Evolutionary conservation across 2,113 vertebrate species (phyloP).

Genomic region (Oncorhynchus mykiss): DNA sequence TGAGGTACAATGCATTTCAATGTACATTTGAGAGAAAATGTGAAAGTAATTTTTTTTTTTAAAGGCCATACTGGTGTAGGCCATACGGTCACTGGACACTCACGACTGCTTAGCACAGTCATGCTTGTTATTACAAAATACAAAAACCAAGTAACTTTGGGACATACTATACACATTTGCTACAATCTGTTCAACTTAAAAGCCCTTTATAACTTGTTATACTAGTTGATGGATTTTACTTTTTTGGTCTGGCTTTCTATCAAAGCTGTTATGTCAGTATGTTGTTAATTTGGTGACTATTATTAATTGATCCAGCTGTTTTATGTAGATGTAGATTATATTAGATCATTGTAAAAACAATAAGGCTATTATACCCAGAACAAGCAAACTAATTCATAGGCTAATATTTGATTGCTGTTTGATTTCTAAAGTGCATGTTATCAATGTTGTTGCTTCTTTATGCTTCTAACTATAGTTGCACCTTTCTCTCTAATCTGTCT

Average conservation of each 20-base stretch:
- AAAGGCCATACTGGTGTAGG: slow-evolving; percentile 30
- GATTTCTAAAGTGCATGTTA: not conserved
- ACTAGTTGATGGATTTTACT: slow-evolving; percentile 19
- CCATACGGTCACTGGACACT: slow-evolving; percentile 80
- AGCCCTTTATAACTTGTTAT: not conserved
- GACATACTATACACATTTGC: not conserved
- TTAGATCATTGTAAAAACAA: not conserved
- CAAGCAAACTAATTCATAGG: not conserved
- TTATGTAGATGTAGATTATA: slow-evolving; percentile 35
- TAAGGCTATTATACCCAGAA: not conserved
- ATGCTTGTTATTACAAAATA: slow-evolving; percentile 2
- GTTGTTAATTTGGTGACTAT: slow-evolving; percentile 49
- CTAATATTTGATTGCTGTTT: slow-evolving; percentile 11
- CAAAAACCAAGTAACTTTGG: not conserved
- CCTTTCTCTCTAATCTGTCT: slow-evolving; percentile 59
- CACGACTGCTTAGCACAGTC: slow-evolving; percentile 53
- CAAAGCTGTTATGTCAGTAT: slow-evolving; percentile 44
- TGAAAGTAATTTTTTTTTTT: too few relatives aligned
- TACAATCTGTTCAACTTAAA: not conserved
- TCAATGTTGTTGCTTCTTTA: slow-evolving; percentile 61
- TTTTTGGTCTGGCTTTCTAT: slow-evolving; percentile 51
- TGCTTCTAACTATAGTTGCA: slow-evolving; percentile 64
- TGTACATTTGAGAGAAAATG: too few relatives aligned
- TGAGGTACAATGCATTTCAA: too few relatives aligned
- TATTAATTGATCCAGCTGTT: slow-evolving; percentile 53